A percentile compares a stretch with the other conserved stretches of the same genome.
These are phyloP conservation scores for Wasmannia auropunctata DNA, from an alignment of 1,140 invertebrate genomes.

Conservation along the genomic window DNA sequence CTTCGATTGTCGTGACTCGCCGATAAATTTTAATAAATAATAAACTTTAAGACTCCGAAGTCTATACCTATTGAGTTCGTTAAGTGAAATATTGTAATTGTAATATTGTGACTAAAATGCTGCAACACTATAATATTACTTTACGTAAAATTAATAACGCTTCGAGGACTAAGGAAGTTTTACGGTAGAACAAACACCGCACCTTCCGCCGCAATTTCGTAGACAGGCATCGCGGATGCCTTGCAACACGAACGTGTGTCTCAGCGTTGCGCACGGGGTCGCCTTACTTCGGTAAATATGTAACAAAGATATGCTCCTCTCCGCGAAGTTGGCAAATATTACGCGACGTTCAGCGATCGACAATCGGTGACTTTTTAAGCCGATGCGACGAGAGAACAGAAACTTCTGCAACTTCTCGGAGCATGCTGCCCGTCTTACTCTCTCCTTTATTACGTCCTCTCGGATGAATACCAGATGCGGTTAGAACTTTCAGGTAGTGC, in stretches of 20 bases:
- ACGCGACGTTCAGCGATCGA: slow-evolving; percentile 60
- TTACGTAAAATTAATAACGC: slow-evolving; percentile 55
- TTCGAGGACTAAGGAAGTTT: slow-evolving; percentile 40
- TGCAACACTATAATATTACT: slow-evolving; percentile 31
- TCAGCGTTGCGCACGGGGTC: background rate
- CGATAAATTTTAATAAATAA: slow-evolving; percentile 21
- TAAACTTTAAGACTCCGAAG: background rate
- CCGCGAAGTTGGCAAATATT: slow-evolving; percentile 46
- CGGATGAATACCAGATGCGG: slow-evolving; percentile 77
- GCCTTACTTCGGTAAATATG: slow-evolving; percentile 51
- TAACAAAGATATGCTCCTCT: slow-evolving; percentile 39
- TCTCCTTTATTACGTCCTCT: slow-evolving; percentile 74
- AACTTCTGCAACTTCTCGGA: slow-evolving; percentile 68
- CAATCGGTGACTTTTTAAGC: slow-evolving; percentile 74
- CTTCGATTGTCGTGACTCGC: background rate
- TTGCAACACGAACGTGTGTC: slow-evolving; percentile 16
- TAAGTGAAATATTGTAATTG: slow-evolving; percentile 15
- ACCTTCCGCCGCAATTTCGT: slow-evolving; percentile 54
- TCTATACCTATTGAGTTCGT: background rate
- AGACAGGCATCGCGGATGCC: slow-evolving; percentile 37
- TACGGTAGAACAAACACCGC: slow-evolving; percentile 40
- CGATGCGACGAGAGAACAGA: slow-evolving; percentile 33
- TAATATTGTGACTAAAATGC: slow-evolving; percentile 13
- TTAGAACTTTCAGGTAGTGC: slow-evolving; percentile 74
- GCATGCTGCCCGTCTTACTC: slow-evolving; percentile 69